Conservation (phyloP, 2,113 vertebrate species). For the Spea bombifrons region DNA sequence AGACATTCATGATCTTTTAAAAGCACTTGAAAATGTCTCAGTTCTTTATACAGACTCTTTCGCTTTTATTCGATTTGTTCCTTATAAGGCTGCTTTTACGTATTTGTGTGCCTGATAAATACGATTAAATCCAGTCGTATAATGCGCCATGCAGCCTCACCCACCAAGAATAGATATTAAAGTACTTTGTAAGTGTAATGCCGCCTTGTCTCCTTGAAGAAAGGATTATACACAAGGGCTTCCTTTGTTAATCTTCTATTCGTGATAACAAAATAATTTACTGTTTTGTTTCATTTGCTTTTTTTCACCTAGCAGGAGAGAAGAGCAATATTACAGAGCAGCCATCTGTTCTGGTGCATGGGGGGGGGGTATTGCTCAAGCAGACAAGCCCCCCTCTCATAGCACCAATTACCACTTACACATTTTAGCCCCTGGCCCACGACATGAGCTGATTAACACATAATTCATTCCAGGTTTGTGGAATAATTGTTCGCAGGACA, state of each 20-base stretch:
- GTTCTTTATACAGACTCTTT: no score
- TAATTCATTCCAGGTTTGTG: slow-evolving; percentile 53
- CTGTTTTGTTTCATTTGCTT: slow-evolving; percentile 51
- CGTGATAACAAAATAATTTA: slow-evolving; percentile 34
- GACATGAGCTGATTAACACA: slow-evolving; percentile 60
- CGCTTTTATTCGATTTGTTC: no score
- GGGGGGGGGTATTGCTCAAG: slow-evolving; percentile 1
- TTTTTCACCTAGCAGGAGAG: slow-evolving; percentile 57
- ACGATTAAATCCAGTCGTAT: no score
- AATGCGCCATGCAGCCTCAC: no score
- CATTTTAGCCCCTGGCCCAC: slow-evolving; percentile 52
- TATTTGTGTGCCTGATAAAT: no score
- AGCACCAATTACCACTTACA: slow-evolving; percentile 56
- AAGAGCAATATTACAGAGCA: slow-evolving; percentile 52
- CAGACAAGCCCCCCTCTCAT: slow-evolving; percentile 34
- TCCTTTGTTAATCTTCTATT: neutral
- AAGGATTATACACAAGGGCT: neutral
- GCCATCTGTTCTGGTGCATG: slow-evolving; percentile 57
- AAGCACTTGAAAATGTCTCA: no score
- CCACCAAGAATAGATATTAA: no score
- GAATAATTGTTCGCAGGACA: slow-evolving; percentile 60
- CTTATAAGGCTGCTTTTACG: no score
- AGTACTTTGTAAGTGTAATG: no score
- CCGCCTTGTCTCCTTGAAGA: neutral
- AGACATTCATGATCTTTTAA: no score